Evolutionary conservation across 2,797 vertebrate species (phyloP), one percentile per base, ranked within the genome.

Genomic region (Oryzias dopingdopingensis): DNA sequence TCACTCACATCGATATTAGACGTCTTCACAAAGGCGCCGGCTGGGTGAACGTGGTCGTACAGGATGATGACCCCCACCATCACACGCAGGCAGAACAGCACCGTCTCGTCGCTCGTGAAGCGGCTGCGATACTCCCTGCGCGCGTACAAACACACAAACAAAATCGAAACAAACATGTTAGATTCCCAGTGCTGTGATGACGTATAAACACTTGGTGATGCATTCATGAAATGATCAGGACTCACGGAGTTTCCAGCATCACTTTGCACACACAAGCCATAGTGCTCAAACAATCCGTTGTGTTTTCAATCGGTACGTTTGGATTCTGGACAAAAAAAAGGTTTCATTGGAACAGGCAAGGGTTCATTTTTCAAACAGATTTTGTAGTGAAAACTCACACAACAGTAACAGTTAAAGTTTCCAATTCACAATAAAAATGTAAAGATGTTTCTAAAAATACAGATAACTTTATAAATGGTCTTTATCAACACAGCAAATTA

Each of bases 181-280:
- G 54, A 55, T 18, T 68, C 18, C 61, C 26, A 44, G 22, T 16
- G 42, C 50, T 22, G 49, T 20, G 46, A 7, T 6, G 24, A 15
- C 22, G 49, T 0, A 16, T 22, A 0, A 13, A 15, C 14, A 16
- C 8, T 13, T 22, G 15, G 29, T 6, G 67, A 32, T 59, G 71
- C 15, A 1, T 78, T 77, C 60, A 69, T 41, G 59, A 1, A 37
- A 56, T 3, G 0, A 46, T n/a, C 15, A 6, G 58, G 23, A 84
- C 96, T 97, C 89, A 98, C 96, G 96, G 96, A 13, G 95, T 98
- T 82, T 98, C 96, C 86, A 98, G 89, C 96, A 98, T 98, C 86
- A 98, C 96, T 92, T 96, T 93, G 86, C 96, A 98, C 52, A 98
- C 96, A n/a, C 95, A 92, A n/a, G 96, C 96, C 96, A 98, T 98